Percentiles rank a stretch among this genome's conserved stretches.
These are phyloP conservation scores for Bugula neritina DNA, from an alignment of 2,888 invertebrate species.

Conservation along the genomic window DNA sequence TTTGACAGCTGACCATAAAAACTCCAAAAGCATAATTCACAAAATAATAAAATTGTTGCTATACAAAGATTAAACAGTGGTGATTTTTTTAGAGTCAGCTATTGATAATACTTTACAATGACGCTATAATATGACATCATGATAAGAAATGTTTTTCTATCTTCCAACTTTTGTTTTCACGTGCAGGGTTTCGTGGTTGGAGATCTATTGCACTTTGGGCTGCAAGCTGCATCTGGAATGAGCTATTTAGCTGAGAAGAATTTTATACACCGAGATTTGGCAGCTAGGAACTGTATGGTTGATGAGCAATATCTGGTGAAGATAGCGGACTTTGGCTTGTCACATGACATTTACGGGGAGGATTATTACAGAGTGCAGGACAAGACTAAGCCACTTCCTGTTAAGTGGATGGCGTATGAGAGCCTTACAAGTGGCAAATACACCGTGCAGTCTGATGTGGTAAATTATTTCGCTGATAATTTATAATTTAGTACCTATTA, in stretches of 20 bases:
- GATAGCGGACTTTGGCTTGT: conserved; percentile 60
- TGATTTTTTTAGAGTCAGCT: no score
- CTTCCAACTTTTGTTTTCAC: background rate
- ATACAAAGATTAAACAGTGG: no score
- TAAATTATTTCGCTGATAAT: no score
- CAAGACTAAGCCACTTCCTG: conserved; percentile 54
- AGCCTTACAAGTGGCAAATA: conserved; percentile 53
- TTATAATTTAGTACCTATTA: no score
- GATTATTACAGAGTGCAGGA: conserved; percentile 57
- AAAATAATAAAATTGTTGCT: no score
- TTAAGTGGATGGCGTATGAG: conserved; percentile 58
- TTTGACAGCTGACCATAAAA: no score
- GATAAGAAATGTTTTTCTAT: no score
- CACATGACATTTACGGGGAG: conserved; percentile 57
- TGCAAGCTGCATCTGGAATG: conserved; percentile 57
- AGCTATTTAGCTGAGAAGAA: conserved; percentile 55
- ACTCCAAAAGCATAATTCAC: no score
- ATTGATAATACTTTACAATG: no score
- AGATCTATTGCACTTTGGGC: conserved; percentile 54
- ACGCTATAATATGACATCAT: no score
- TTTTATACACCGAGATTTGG: conserved; percentile 58
- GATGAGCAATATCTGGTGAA: conserved; percentile 54
- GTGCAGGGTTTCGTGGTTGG: conserved; percentile 55
- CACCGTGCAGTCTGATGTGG: conserved; percentile 55
- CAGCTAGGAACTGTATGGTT: conserved; percentile 59